phyloP scores from a whole-genome alignment of 2,113 vertebrate species.

The Pygoscelis adeliae region DNA sequence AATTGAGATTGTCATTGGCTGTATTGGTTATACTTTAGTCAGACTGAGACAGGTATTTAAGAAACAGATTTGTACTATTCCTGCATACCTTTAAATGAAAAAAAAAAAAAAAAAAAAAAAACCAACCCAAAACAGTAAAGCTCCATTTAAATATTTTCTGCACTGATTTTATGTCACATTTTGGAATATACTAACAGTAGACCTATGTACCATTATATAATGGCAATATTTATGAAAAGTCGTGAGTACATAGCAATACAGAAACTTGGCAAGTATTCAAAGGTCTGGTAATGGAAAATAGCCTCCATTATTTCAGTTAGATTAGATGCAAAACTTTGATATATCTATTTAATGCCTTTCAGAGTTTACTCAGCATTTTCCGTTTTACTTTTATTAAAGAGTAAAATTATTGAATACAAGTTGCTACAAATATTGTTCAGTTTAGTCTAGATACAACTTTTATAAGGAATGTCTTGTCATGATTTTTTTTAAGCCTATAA shows the following conservation, averaged over 20 bases:
- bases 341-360: neutral
- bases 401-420: neutral
- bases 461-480: neutral
- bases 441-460: neutral
- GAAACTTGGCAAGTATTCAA: neutral
- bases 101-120: no score
- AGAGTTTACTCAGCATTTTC: neutral
- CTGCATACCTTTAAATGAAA: neutral
- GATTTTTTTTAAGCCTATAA: neutral
- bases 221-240: neutral
- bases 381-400: neutral
- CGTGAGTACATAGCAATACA: neutral
- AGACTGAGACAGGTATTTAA: neutral
- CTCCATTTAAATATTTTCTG: neutral
- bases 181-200: neutral
- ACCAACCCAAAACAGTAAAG: neutral
- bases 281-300: neutral
- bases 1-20: neutral
- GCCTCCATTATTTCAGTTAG: neutral
- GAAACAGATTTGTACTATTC: neutral
- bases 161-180: neutral
- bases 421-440: neutral
- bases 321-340: neutral
- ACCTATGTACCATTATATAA: neutral
- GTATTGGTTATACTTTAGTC: neutral